Evolutionary conservation across 2,797 vertebrate species (phyloP), one percentile per base, ranked within the genome.

Genomic region (Phoebastria nigripes): DNA sequence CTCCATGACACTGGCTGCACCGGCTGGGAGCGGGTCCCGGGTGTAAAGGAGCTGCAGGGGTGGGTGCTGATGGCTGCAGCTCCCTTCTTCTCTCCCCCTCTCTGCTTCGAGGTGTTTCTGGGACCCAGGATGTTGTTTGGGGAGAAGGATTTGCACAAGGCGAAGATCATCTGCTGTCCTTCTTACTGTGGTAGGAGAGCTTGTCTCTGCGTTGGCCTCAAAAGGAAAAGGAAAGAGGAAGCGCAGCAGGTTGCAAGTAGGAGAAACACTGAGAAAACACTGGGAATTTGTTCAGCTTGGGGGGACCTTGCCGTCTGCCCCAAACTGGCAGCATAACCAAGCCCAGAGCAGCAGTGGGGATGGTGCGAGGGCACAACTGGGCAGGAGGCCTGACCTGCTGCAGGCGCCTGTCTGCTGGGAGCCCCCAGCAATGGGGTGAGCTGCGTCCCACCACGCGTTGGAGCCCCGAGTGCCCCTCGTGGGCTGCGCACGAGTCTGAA

Each of bases 201-300:
- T 62, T 11, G 42, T 22, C 12, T 82, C 62, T 12, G 78, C 6
- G 15, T 11, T 56, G 42, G 56, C 77, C 73, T 77, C 91, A 80
- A 74, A 95, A 86, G 62, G 72, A 41, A 95, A 90, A 81, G 66
- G 56, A 54, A 95, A 95, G 96, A 89, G 95, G 93, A 97, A 97
- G 91, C 35, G 0, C 5, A 12, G 71, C 41, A 61, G 17, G 31
- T 9, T 42, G 58, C 24, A 28, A 70, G 52, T 1, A 18, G 77
- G 83, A 95, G 81, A 47, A 74, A 82, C 0, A 0, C 58, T 37
- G 65, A 84, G 69, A 82, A 87, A 95, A 82, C 31, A 0, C 37
- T 17, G 59, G 72, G 83, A 94, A 84, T 47, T 3, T 4, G 11
- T 41, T 52, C 31, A 35, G 11, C 15, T 4, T 12, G 20, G 46